Conservation (phyloP, 2,888 invertebrate genomes). For the Pterobdella sp. region DNA sequence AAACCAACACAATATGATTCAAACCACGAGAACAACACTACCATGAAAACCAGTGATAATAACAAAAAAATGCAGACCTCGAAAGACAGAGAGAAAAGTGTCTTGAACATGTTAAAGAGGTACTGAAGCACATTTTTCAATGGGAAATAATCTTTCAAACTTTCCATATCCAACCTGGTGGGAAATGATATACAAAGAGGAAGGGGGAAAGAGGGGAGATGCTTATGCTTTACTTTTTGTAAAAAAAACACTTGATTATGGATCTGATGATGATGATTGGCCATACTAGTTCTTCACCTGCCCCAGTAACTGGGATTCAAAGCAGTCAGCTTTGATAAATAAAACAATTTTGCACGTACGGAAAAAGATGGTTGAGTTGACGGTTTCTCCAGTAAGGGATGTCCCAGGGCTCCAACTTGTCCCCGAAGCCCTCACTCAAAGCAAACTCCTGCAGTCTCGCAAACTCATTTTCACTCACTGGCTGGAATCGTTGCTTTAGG, state of each 20-base stretch:
- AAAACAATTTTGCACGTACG: slow-evolving; percentile 27
- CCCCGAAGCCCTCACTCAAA: slow-evolving; percentile 63
- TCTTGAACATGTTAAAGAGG: slow-evolving; percentile 67
- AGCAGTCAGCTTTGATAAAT: too few species aligned
- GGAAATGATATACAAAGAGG: slow-evolving; percentile 37
- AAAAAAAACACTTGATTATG: too few species aligned
- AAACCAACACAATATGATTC: too few species aligned
- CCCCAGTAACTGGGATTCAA: too few species aligned
- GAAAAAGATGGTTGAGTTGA: slow-evolving; percentile 58
- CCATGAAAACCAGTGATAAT: background rate
- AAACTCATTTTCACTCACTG: slow-evolving; percentile 70
- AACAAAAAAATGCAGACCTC: slow-evolving; percentile 39
- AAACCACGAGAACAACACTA: too few species aligned
- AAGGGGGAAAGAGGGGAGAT: too few species aligned
- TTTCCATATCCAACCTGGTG: slow-evolving; percentile 62
- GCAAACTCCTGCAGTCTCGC: slow-evolving; percentile 66
- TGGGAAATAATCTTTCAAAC: slow-evolving; percentile 73
- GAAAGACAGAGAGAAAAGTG: slow-evolving; percentile 62
- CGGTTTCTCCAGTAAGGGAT: slow-evolving; percentile 77
- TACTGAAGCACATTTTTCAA: slow-evolving; percentile 70
- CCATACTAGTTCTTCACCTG: background rate
- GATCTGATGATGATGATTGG: too few species aligned
- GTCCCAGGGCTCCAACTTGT: slow-evolving; percentile 69
- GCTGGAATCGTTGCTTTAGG: slow-evolving; percentile 48
- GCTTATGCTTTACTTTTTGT: too few species aligned